Base-by-base conservation (phyloP, 2,113 vertebrate species). In the Corythoichthys haematopterus region DNA sequence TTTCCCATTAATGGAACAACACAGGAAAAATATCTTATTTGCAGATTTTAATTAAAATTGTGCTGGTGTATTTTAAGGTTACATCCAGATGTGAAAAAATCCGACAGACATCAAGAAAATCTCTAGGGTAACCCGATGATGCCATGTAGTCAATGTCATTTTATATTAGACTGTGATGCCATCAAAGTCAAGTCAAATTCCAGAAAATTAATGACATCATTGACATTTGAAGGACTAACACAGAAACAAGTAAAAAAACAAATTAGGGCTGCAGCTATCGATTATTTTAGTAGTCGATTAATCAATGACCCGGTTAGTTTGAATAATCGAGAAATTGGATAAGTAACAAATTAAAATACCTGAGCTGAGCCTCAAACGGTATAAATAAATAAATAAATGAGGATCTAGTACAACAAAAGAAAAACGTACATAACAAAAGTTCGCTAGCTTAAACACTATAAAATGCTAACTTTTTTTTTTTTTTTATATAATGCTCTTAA, bases 31-130 rank as follows among this genome's bases (percentile, higher is more conserved):
- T 6, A 57, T 3, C 33, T 35, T 33, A 9, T 55, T 10, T 36
- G 2, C 6, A 14, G 47, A 15, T 14, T 12, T 15, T 48, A 4
- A 12, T 15, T 15, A 13, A 28, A 11, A 56, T 13, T 56, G 55
- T 36, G 55, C 12, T 14, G 12, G 33, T 57, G 55, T 57, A 57
- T 28, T 33, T 57, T 13, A 36, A 28, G 33, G 11, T 56, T 13
- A 3, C 33, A 33, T 56, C 53, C 28, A 75, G 80, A 75, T 82
- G 69, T 67, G 71, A 70, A 78, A 76, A 55, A 68, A 70, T 78
- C 72, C 69, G 78, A 77, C 69, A 73, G 73, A 76, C 71, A 73
- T 50, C 70, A 71, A 79, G 75, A 67, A 74, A 65, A 82, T 72
- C 79, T 74, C 78, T 74, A 63, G 64, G 74, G 84, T 75, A 79